Conservation (phyloP, 2,888 invertebrate species). For the Amphimallon solstitiale region DNA sequence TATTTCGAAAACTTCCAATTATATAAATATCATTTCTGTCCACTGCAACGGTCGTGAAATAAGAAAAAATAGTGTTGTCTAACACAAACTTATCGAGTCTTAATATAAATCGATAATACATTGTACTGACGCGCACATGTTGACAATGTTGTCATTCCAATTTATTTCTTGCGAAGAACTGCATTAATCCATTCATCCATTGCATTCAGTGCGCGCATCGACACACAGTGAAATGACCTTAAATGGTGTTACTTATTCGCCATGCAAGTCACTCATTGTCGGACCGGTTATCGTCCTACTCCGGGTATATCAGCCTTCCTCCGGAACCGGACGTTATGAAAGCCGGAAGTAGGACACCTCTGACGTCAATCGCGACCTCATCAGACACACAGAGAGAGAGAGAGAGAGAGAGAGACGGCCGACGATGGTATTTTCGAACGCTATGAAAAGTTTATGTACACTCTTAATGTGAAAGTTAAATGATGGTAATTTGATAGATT, state of each 20-base stretch:
- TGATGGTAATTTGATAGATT: background rate
- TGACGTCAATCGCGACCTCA: constrained; percentile 51
- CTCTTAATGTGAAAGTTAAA: constrained; percentile 12
- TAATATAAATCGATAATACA: no score
- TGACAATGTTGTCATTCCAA: no score
- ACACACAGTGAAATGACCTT: constrained; percentile 17
- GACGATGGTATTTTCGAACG: background rate
- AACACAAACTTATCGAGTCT: no score
- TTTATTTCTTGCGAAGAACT: no score
- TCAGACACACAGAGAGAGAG: constrained; percentile 31
- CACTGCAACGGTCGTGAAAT: no score
- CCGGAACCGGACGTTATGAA: constrained; percentile 36
- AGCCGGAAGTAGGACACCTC: constrained; percentile 53
- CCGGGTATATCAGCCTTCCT: constrained; percentile 35
- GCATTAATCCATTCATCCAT: no score
- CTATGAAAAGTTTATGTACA: constrained; percentile 5
- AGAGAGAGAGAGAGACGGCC: background rate
- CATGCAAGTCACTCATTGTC: constrained; percentile 6
- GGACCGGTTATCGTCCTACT: constrained; percentile 25
- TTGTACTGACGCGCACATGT: no score
- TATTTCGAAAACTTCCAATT: no score
- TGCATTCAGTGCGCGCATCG: background rate
- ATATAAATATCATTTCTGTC: no score
- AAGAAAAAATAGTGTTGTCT: no score
- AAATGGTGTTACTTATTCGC: constrained; percentile 9